phyloP scores from a whole-genome alignment of 2,113 vertebrate genomes.

The Megaleporinus macrocephalus region DNA sequence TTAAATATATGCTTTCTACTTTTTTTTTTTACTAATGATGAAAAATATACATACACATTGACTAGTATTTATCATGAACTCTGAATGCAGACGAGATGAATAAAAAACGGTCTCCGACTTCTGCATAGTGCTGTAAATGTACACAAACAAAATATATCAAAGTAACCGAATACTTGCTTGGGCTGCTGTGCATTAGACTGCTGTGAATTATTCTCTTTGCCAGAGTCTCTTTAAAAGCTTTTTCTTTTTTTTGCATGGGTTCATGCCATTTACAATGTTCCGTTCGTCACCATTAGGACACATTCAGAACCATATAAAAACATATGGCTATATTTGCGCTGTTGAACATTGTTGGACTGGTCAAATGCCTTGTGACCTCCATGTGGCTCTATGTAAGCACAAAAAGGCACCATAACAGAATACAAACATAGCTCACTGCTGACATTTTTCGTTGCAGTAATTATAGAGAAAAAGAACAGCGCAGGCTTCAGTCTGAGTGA shows the following conservation, averaged over 20 bases:
- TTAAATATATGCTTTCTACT: too few relatives aligned
- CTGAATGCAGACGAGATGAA: too few relatives aligned
- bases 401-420: background rate
- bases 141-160: too few relatives aligned
- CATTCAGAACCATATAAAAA: background rate
- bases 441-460: background rate
- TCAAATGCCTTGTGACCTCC: background rate
- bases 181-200: too few relatives aligned
- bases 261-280: background rate
- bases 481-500: background rate
- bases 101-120: too few relatives aligned
- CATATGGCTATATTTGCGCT: background rate
- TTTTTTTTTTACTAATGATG: too few relatives aligned
- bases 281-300: background rate
- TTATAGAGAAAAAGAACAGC: background rate
- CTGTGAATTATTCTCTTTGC: too few relatives aligned
- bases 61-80: too few relatives aligned
- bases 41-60: too few relatives aligned
- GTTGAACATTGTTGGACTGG: background rate
- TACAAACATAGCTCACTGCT: background rate
- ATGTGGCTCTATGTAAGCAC: background rate
- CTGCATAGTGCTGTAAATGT: too few relatives aligned
- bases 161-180: too few relatives aligned
- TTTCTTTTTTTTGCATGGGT: background rate
- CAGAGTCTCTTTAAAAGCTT: too few relatives aligned